Conservation (phyloP, 23 tunicate genomes). For the Ciona savignyi region DNA sequence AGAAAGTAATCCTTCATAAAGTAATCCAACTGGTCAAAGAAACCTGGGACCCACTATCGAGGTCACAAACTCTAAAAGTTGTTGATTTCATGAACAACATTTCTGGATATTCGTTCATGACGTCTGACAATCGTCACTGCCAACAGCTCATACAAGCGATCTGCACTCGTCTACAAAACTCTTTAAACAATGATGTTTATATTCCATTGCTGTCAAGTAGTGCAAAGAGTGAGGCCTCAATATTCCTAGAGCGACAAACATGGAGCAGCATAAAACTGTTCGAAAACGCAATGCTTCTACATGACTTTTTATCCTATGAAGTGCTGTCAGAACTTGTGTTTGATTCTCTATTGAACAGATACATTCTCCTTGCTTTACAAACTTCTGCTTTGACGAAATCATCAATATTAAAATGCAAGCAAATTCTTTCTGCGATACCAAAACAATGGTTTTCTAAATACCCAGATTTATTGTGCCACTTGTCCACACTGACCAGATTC, state of each 20-base stretch:
- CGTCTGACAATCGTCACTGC: constrained; percentile 44
- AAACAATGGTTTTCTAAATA: constrained; percentile 34
- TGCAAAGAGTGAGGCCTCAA: constrained; percentile 22
- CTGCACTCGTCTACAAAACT: constrained; percentile 62
- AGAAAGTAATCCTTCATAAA: constrained; percentile 53
- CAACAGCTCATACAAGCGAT: constrained; percentile 31
- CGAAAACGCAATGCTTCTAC: constrained; percentile 49
- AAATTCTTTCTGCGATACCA: constrained; percentile 53
- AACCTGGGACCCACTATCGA: constrained; percentile 85
- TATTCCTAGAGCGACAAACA: constrained; percentile 77
- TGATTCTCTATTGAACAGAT: constrained; percentile 69
- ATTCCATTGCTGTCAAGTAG: constrained; percentile 65
- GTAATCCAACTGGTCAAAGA: constrained; percentile 23
- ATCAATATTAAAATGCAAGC: constrained; percentile 41
- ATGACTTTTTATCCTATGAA: constrained; percentile 44
- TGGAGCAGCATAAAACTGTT: constrained; percentile 82
- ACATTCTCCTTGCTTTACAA: constrained; percentile 75
- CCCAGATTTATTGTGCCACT: constrained; percentile 17
- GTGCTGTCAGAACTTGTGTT: constrained; percentile 64
- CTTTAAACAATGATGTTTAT: constrained; percentile 71
- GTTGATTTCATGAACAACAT: constrained; percentile 15
- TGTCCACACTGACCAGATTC: constrained; percentile 43
- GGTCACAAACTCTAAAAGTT: constrained; percentile 35
- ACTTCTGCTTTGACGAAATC: constrained; percentile 28
- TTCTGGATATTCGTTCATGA: constrained; percentile 66